A percentile compares a stretch with the other conserved stretches of the same genome.
phyloP scores from a whole-genome alignment of 2,888 invertebrate genomes.

The Aradus depressus region DNA sequence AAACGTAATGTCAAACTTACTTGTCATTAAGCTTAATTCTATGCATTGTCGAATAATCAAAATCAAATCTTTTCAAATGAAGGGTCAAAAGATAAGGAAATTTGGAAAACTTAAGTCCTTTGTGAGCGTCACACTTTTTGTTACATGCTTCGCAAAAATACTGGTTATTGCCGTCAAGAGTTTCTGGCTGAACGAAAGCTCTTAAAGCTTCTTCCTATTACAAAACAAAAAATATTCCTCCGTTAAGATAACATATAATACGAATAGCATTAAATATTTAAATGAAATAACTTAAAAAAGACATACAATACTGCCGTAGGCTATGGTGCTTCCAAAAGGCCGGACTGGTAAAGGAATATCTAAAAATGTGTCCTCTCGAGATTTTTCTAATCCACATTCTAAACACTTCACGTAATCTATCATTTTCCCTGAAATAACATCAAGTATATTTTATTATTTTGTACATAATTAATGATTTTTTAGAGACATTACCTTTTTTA shows the following conservation, averaged over 20 bases:
- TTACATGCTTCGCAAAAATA: constrained; percentile 78
- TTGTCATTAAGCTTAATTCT: constrained; percentile 78
- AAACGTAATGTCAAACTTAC: constrained; percentile 40
- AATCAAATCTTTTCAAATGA: constrained; percentile 81
- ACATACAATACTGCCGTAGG: constrained; percentile 63
- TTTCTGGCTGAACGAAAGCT: constrained; percentile 76
- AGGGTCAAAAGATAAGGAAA: constrained; percentile 79
- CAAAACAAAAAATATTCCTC: constrained; percentile 30
- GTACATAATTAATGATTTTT: neutral
- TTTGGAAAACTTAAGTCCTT: constrained; percentile 73
- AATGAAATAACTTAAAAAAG: neutral
- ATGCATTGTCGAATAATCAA: constrained; percentile 72
- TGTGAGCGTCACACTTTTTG: constrained; percentile 79
- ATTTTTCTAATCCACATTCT: constrained; percentile 72
- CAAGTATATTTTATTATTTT: neutral
- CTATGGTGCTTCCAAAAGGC: constrained; percentile 63
- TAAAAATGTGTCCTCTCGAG: constrained; percentile 67
- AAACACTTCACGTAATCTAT: constrained; percentile 82
- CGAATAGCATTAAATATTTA: no score
- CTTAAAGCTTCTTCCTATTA: constrained; percentile 70
- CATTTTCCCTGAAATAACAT: constrained; percentile 48
- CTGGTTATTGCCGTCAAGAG: constrained; percentile 70
- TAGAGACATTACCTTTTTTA: no score
- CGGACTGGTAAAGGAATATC: constrained; percentile 78
- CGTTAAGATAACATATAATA: neutral